phyloP scores from a whole-genome alignment of 2,113 vertebrate genomes.

The Physeter macrocephalus region DNA sequence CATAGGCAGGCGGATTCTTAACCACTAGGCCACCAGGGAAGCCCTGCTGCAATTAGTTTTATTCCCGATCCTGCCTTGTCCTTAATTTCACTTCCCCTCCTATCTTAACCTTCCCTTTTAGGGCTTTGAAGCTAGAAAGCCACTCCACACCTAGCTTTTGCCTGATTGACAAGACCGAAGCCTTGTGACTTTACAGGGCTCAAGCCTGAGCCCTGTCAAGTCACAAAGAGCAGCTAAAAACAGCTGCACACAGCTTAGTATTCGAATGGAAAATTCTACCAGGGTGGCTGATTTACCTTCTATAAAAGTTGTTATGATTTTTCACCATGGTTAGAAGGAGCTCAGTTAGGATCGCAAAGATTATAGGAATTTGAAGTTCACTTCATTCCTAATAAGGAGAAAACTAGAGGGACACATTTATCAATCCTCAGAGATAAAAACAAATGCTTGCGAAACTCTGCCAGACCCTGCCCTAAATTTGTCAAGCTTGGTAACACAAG shows the following conservation, averaged over 20 bases:
- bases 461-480: background rate
- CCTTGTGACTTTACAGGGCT: background rate
- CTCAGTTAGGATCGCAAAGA: background rate
- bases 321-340: background rate
- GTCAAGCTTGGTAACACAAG: background rate
- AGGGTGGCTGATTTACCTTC: background rate
- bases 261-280: constrained; percentile 9
- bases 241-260: background rate
- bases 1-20: too few relatives aligned
- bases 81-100: background rate
- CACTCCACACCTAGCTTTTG: background rate
- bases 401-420: background rate
- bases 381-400: constrained; percentile 37
- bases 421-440: background rate
- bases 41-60: background rate
- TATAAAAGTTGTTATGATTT: background rate
- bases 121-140: background rate
- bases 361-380: background rate
- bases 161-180: background rate
- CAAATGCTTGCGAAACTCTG: background rate
- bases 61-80: background rate
- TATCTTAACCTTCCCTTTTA: background rate
- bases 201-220: background rate
- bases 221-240: background rate
- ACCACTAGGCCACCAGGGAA: too few relatives aligned